Percentiles rank a stretch among this genome's conserved stretches.
These are phyloP conservation scores for Eublepharis macularius DNA, from an alignment of 2,113 vertebrate species.

Conservation along the genomic window DNA sequence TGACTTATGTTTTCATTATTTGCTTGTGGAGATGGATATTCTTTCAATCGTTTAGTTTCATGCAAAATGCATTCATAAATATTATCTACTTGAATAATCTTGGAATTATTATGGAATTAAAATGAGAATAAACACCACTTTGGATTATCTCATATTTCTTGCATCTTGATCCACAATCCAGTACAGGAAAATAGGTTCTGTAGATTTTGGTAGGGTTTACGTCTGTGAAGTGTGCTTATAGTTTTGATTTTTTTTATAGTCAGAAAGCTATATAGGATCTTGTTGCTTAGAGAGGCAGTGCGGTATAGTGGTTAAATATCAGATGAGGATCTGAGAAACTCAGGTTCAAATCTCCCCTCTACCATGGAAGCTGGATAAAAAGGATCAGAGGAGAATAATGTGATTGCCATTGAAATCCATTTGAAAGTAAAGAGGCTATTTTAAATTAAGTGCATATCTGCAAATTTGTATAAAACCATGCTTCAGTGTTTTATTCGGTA, in stretches of 20 bases:
- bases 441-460: neutral
- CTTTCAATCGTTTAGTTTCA: too few species aligned
- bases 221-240: neutral
- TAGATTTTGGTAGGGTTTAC: neutral
- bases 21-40: too few species aligned
- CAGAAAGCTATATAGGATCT: neutral
- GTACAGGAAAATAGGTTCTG: neutral
- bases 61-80: too few species aligned
- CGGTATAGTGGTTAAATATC: too few species aligned
- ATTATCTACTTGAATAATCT: too few species aligned
- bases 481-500: neutral
- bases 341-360: too few species aligned
- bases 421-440: neutral
- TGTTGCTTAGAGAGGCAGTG: neutral
- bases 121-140: too few species aligned
- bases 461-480: neutral
- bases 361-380: too few species aligned
- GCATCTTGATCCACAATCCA: neutral
- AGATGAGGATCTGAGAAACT: too few species aligned
- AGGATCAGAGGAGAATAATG: too few species aligned
- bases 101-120: too few species aligned
- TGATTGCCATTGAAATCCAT: neutral
- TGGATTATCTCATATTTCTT: too few species aligned
- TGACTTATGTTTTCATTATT: neutral
- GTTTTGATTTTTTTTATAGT: neutral